Conservation (phyloP, 2,113 vertebrate genomes). For the Phalacrocorax pelagicus region DNA sequence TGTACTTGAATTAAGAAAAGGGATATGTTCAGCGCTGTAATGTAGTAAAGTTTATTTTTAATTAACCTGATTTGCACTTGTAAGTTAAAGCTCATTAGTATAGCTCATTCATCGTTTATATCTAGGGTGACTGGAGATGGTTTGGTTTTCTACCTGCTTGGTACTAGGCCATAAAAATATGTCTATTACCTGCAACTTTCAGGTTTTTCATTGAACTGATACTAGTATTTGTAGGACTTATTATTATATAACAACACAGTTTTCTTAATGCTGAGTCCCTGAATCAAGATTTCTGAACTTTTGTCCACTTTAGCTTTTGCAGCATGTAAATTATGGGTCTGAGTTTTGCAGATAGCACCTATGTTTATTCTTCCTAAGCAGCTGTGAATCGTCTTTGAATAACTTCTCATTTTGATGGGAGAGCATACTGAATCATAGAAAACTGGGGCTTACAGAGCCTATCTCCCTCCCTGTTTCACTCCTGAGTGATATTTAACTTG, state of each 20-base stretch:
- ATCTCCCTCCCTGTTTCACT: background rate
- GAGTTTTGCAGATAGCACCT: background rate
- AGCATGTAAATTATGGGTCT: background rate
- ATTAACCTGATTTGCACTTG: slow-evolving; percentile 54
- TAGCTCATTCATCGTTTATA: background rate
- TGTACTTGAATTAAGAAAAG: slow-evolving; percentile 31
- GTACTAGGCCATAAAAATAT: background rate
- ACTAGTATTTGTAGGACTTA: background rate
- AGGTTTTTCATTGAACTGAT: background rate
- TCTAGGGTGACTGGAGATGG: background rate
- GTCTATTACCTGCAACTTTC: background rate
- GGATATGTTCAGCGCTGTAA: background rate
- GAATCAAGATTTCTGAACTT: background rate
- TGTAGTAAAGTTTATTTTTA: slow-evolving; percentile 50
- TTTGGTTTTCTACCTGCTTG: background rate
- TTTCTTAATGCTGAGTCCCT: background rate
- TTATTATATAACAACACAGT: background rate
- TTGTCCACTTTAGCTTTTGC: background rate
- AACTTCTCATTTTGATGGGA: background rate
- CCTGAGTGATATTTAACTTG: background rate
- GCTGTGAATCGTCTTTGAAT: background rate
- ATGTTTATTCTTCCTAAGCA: background rate
- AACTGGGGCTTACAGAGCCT: background rate
- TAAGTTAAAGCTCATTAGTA: slow-evolving; percentile 32
- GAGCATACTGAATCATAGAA: background rate